Evolutionary conservation across 1,140 invertebrate genomes (phyloP), one percentile per base, ranked within the genome.

Genomic region (Matsumurasca onukii): DNA sequence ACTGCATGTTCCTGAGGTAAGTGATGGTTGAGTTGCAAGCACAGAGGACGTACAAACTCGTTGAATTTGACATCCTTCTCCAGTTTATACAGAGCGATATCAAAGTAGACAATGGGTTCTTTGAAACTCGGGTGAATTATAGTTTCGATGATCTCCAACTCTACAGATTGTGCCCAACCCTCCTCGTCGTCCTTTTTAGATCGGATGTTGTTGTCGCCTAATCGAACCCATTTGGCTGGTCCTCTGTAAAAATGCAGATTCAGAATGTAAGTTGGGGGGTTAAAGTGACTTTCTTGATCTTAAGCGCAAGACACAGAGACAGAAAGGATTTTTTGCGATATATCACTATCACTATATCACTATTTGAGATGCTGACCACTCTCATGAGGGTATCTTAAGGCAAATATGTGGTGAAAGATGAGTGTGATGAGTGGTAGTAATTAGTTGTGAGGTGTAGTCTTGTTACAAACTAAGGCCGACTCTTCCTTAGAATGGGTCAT

Each of bases 51-150:
- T 1, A 81, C 75, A 48, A 74, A 75, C 30, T 75, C 51, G 67
- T 73, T 77, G 34, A 82, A 74, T 27, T 59, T 27, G 0, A 83
- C 74, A 9, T 78, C 73, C 29, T 69, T 69, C 17, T 78, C 74
- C 24, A 85, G 67, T 71, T 80, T 83, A 1, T 88, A 61, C 20
- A 88, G 73, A 0, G 82, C 84, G 31, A 89, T 79, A 71, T 88
- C 87, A 69, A 86, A 75, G 67, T 88, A 86, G 66, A 81, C 81
- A 2, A 74, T 70, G 0, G 78, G 77, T 15, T 76, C 71, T 3
- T 75, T 76, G 74, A 86, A 86, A 1, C 79, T 67, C 66, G 75
- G 81, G 73, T 84, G 82, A 3, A 57, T 69, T 30, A 78, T 77
- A 27, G 76, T 71, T 2, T 77, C 59, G 17, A 29, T 55, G n/a